These are phyloP conservation scores for Strigamia transsilvanica DNA, from an alignment of 2,888 invertebrate species.

Conservation along the genomic window DNA sequence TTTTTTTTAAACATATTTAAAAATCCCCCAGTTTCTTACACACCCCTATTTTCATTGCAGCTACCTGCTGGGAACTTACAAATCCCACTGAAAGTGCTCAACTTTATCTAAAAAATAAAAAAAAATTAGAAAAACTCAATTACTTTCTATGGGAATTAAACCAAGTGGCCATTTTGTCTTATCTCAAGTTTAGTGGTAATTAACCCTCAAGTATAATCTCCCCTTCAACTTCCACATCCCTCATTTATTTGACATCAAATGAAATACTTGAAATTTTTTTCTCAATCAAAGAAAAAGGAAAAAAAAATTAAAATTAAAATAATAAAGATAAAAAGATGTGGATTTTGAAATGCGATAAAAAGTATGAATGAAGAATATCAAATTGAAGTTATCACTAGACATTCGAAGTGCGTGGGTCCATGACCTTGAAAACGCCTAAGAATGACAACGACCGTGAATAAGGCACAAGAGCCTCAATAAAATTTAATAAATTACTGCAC, in stretches of 20 bases:
- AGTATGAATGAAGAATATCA: conserved; percentile 24
- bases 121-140: neutral
- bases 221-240: neutral
- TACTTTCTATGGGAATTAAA: neutral
- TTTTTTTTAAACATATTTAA: no score
- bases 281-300: no score
- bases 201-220: neutral
- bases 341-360: neutral
- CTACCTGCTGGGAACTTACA: neutral
- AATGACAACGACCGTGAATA: conserved; percentile 22
- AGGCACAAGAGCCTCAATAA: conserved; percentile 27
- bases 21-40: neutral
- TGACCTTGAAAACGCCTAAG: conserved; percentile 15
- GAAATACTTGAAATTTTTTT: conserved; percentile 10
- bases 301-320: no score
- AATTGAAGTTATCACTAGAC: conserved; percentile 19
- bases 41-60: conserved; percentile 4
- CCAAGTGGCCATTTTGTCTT: neutral
- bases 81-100: neutral
- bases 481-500: neutral
- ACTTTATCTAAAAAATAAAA: neutral
- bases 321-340: neutral
- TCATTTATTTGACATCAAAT: neutral
- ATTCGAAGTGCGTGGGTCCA: conserved; percentile 13
- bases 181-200: conserved; percentile 9